phyloP scores from a whole-genome alignment of 2,888 invertebrate species.

The Cataglyphis cursor region DNA sequence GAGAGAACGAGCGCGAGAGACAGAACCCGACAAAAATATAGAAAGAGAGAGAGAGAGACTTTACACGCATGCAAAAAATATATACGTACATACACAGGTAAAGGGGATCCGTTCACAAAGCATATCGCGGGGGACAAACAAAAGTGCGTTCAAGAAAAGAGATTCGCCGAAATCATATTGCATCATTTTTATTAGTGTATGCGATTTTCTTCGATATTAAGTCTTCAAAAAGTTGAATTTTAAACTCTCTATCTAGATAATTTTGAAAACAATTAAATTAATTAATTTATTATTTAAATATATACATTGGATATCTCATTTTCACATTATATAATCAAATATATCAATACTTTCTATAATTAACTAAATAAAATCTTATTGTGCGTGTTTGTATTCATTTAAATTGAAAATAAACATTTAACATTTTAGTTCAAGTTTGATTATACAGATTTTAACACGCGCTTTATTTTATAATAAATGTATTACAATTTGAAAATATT shows the following conservation, averaged over 20 bases:
- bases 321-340: neutral
- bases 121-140: conserved; percentile 38
- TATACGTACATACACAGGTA: neutral
- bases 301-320: neutral
- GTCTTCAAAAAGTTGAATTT: neutral
- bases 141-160: conserved; percentile 36
- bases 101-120: conserved; percentile 38
- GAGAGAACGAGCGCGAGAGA: conserved; percentile 23
- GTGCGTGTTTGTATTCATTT: neutral
- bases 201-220: neutral
- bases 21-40: conserved; percentile 22
- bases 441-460: neutral
- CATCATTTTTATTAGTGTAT: conserved; percentile 8
- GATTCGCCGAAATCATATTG: conserved; percentile 15
- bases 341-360: neutral
- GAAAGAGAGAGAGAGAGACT: conserved; percentile 36
- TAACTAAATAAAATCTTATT: neutral
- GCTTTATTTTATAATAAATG: neutral
- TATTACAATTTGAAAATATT: neutral
- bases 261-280: neutral
- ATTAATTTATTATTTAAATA: too few species aligned
- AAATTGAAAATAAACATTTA: neutral
- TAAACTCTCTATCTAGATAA: neutral
- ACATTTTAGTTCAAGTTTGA: neutral
- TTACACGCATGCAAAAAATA: neutral